Percentiles rank a stretch among this genome's conserved stretches.
Conservation (phyloP, 2,797 vertebrate species). For the Danio albolineatus region DNA sequence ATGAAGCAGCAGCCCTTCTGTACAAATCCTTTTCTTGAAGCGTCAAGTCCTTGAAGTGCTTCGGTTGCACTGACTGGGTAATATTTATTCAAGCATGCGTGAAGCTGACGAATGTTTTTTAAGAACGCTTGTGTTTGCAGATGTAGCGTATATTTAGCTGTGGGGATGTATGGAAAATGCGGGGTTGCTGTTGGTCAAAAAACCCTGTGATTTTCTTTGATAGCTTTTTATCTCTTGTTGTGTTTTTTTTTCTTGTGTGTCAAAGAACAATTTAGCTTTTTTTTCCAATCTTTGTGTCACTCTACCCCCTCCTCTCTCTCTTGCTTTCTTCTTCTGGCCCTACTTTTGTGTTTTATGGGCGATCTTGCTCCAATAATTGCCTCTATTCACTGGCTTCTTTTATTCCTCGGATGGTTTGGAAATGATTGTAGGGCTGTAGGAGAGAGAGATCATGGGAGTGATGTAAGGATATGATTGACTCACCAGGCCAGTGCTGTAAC, state of each 20-base stretch:
- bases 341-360: slow-evolving; percentile 65
- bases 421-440: slow-evolving; percentile 52
- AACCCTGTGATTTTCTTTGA: not conserved
- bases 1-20: not conserved
- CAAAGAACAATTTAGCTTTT: slow-evolving; percentile 19
- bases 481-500: slow-evolving; percentile 48
- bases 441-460: slow-evolving; percentile 51
- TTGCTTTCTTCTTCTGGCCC: slow-evolving; percentile 32
- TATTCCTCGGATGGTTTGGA: slow-evolving; percentile 55
- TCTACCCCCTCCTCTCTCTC: slow-evolving; percentile 57
- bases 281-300: slow-evolving; percentile 22
- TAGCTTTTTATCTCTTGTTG: slow-evolving; percentile 25
- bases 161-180: slow-evolving; percentile 20
- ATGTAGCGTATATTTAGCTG: not conserved
- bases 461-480: slow-evolving; percentile 62
- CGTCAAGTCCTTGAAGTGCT: slow-evolving; percentile 44
- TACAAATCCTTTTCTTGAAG: slow-evolving; percentile 40
- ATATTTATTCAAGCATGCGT: slow-evolving; percentile 38
- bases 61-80: slow-evolving; percentile 36
- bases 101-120: not conserved
- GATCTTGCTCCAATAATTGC: slow-evolving; percentile 69
- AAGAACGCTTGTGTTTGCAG: slow-evolving; percentile 15
- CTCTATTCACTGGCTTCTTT: slow-evolving; percentile 61
- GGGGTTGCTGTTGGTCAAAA: slow-evolving; percentile 4
- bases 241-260: not conserved